A percentile compares a stretch with the other conserved stretches of the same genome.
Evolutionary conservation across 37 sponge, comb jelly and placozoan genomes (phyloP).

Genomic region (Beroe ovata): DNA sequence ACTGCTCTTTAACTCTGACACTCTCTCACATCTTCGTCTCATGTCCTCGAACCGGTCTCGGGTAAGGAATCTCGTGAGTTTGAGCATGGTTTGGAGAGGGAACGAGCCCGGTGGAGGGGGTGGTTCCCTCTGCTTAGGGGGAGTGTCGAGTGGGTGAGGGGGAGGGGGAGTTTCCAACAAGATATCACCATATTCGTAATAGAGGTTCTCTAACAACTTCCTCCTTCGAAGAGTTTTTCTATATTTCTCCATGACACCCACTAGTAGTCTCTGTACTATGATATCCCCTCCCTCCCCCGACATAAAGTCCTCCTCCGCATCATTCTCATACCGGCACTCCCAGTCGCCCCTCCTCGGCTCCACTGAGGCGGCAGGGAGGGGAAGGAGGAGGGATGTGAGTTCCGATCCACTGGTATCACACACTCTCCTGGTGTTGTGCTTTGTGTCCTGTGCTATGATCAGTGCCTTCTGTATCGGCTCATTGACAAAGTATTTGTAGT

Average conservation of each 20-base stretch:
- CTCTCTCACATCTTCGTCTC: conserved; percentile 2
- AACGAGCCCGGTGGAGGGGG: conserved; percentile 6
- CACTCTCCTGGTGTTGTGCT: conserved; percentile 6
- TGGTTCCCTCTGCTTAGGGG: not conserved
- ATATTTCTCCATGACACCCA: conserved; percentile 55
- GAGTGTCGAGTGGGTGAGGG: conserved; percentile 40
- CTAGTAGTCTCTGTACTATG: not conserved
- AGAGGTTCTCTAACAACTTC: conserved; percentile 55
- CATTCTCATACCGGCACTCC: conserved; percentile 35
- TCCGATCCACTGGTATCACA: not conserved
- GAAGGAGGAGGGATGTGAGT: not conserved
- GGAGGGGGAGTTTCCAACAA: conserved; percentile 49
- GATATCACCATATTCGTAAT: conserved; percentile 33
- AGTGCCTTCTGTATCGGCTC: conserved; percentile 36
- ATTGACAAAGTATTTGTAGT: conserved; percentile 33
- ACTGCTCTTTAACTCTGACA: conserved; percentile 2
- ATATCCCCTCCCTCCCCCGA: conserved; percentile 45
- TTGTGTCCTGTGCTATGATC: conserved; percentile 24
- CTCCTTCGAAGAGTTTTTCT: conserved; percentile 12
- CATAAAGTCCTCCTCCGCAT: conserved; percentile 62
- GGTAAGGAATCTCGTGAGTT: conserved; percentile 32
- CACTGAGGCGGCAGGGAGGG: not conserved
- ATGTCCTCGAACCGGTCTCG: conserved; percentile 4
- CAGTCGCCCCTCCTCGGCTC: conserved; percentile 50
- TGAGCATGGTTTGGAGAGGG: conserved; percentile 49